Base-by-base conservation (phyloP, 2,888 invertebrate genomes). In the Acanthopleura granulata region DNA sequence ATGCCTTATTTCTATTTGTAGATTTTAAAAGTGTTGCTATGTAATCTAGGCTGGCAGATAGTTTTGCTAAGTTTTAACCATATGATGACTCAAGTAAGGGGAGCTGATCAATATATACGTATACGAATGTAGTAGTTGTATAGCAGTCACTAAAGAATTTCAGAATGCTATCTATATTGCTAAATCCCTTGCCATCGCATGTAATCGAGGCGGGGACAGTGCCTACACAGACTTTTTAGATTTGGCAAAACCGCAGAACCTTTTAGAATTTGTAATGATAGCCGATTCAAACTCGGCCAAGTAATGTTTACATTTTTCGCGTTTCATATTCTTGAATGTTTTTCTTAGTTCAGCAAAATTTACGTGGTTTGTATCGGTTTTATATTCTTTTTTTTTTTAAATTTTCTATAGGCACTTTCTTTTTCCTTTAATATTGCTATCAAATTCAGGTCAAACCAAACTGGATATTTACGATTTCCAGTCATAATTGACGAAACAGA, bases 81-180 rank as follows among this genome's bases (percentile, higher is more conserved):
- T 18, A 18, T 51, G 14, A 18, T 51, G 14, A n/a, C n/a, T n/a
- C n/a, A n/a, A n/a, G n/a, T n/a, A n/a, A n/a, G n/a, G n/a, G n/a
- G n/a, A n/a, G n/a, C n/a, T n/a, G n/a, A n/a, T n/a, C n/a, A n/a
- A n/a, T n/a, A n/a, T n/a, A n/a, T n/a, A n/a, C n/a, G 62, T 62
- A 18, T 62, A n/a, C 25, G 14, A 12, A 22, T 18, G 62, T 62
- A 22, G 62, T 62, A 62, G 25, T 18, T 51, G 14, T 51, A 22
- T 18, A 62, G 25, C 12, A 62, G 22, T 62, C 62, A 62, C 62
- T 62, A 62, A 62, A 62, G 25, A n/a, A 62, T 62, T 62, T 22
- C 15, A 62, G 16, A 62, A 22, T 22, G n/a, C 22, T 15, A n/a
- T 62, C 62, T 15, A 22, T 12, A 22, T 15, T 62, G 12, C 25